Evolutionary conservation across 1,140 invertebrate genomes (phyloP).

Genomic region (Luehdorfia chinensis): DNA sequence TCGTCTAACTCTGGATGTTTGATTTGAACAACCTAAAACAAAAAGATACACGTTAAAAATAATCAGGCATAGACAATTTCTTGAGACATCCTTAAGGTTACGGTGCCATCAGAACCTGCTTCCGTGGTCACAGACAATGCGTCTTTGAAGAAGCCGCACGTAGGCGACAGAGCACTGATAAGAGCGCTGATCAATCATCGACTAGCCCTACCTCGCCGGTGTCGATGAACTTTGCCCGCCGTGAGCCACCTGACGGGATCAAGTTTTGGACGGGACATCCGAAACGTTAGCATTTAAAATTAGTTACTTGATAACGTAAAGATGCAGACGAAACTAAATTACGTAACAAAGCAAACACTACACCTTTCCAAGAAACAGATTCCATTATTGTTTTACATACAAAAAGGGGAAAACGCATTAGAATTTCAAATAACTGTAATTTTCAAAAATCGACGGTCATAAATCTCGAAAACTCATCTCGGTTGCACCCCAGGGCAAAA

Average conservation of each 20-base stretch:
- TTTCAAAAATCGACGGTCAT: slow-evolving; percentile 42
- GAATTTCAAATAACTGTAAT: slow-evolving; percentile 45
- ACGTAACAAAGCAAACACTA: slow-evolving; percentile 21
- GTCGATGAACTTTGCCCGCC: slow-evolving; percentile 51
- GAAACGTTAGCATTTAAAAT: slow-evolving; percentile 37
- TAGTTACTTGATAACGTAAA: slow-evolving; percentile 31
- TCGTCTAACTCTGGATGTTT: slow-evolving; percentile 27
- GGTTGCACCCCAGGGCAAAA: slow-evolving; percentile 54
- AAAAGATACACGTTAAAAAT: slow-evolving; percentile 25
- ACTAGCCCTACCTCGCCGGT: slow-evolving; percentile 63
- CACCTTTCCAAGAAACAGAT: slow-evolving; percentile 23
- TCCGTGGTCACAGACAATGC: slow-evolving; percentile 57
- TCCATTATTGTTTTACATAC: slow-evolving; percentile 24
- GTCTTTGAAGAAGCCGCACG: slow-evolving; percentile 68
- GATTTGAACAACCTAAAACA: slow-evolving; percentile 53
- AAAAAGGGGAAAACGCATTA: slow-evolving; percentile 25
- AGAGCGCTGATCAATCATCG: slow-evolving; percentile 71
- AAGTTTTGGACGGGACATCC: slow-evolving; percentile 53
- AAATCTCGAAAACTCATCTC: slow-evolving; percentile 63
- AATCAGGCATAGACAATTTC: not conserved
- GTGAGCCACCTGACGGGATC: slow-evolving; percentile 59
- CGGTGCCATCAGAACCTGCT: slow-evolving; percentile 41
- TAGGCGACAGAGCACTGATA: slow-evolving; percentile 66
- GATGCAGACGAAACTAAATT: slow-evolving; percentile 21
- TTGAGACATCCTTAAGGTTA: not conserved